Evolutionary conservation across 2,888 invertebrate genomes (phyloP).

Genomic region (Palloptera scutellata): DNA sequence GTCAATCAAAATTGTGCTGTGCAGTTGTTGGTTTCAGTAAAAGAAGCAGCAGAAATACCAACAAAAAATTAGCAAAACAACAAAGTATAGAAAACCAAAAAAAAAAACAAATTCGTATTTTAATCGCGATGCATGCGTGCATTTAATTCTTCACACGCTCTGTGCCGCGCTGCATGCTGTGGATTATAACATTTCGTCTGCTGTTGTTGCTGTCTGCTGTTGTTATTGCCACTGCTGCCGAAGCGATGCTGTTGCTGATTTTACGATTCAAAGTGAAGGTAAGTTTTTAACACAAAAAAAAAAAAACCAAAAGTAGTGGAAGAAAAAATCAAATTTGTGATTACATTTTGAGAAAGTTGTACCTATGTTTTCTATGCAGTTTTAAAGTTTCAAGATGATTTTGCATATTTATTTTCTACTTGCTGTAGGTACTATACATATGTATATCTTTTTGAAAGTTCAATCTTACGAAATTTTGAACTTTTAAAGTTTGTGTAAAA

Average conservation of each 20-base stretch:
- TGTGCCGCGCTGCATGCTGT: too few species aligned
- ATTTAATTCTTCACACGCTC: too few species aligned
- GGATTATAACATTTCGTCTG: not conserved
- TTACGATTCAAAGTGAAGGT: conserved; percentile 18
- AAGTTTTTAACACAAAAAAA: conserved; percentile 26
- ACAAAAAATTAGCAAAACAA: not conserved
- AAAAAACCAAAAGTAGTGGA: conserved; percentile 14
- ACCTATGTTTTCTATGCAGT: too few species aligned
- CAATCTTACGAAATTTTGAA: too few species aligned
- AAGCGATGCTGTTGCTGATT: not conserved
- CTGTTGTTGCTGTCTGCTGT: conserved; percentile 9
- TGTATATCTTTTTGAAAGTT: too few species aligned
- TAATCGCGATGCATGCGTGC: too few species aligned
- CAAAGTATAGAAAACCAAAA: not conserved
- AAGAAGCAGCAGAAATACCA: not conserved
- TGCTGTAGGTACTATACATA: too few species aligned
- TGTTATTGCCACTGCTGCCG: conserved; percentile 7
- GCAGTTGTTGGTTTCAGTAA: not conserved
- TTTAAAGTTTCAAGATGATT: too few species aligned
- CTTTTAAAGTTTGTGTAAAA: too few species aligned
- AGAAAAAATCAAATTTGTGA: too few species aligned
- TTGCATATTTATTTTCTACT: too few species aligned
- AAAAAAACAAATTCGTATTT: conserved; percentile 3
- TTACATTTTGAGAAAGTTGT: too few species aligned
- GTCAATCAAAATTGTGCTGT: conserved; percentile 1